Evolutionary conservation across 2,888 invertebrate genomes (phyloP), one percentile per base, ranked within the genome.

Genomic region (Lasioglossum villosulum): DNA sequence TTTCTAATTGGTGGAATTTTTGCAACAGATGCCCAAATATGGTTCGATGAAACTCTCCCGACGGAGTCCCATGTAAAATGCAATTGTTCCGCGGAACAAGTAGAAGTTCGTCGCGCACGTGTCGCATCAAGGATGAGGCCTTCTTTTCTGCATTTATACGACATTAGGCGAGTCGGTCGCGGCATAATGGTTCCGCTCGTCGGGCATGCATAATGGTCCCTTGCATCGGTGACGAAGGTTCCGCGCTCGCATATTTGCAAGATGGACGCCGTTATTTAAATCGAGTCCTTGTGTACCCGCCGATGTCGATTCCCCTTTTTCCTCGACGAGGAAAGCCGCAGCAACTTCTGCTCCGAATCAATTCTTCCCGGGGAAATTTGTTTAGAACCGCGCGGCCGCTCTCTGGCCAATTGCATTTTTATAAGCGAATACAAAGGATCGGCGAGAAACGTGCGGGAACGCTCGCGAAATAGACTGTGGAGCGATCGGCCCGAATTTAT

Each of bases 211-310:
- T 91, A 90, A 90, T 48, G 48, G 87, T 77, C 73, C 66, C 56
- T 56, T n/a, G 78, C 88, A 85, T 88, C 52, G 87, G 80, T 87
- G 83, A 88, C 87, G 88, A 85, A 70, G 78, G 48, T 66, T 73
- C 85, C 75, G 6, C n/a, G 72, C n/a, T 16, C 30, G 63, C 30
- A n/a, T 30, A 34, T 59, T 56, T 39, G 66, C 16, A 39, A 37
- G 82, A 68, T 79, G 86, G 73, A 83, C 84, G 87, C 83, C 87
- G 86, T 90, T 90, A 91, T 91, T 91, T 86, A 91, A 91, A 91
- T 91, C 81, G 75, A n/a, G 75, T 23, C 52, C 70, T 37, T 56
- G 70, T 56, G 59, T n/a, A 45, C 23, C 39, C 39, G 37, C 68
- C 68, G 23, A 45, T 73, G 39, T 78, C 72, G 42, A 63, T 78